Evolutionary conservation across 2,888 invertebrate genomes (phyloP).

Genomic region (Teleogryllus oceanicus): DNA sequence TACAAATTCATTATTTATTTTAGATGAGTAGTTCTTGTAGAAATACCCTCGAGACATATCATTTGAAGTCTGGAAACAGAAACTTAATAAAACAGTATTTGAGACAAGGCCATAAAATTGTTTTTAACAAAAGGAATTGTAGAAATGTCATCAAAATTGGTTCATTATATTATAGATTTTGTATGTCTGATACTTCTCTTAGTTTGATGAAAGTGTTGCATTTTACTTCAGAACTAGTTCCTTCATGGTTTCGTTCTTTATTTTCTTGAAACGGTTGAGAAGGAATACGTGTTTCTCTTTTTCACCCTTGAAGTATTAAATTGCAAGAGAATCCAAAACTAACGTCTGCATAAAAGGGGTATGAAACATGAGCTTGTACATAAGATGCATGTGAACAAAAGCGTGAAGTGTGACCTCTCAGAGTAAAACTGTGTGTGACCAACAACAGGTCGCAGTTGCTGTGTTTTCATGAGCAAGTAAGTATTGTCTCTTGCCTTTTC

Average conservation of each 20-base stretch:
- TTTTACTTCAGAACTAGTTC: not conserved
- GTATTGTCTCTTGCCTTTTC: too few species aligned
- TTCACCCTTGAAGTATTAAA: not conserved
- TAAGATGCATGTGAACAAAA: not conserved
- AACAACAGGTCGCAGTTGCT: not conserved
- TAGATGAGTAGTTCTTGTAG: too few species aligned
- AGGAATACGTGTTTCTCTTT: not conserved
- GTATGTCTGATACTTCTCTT: too few species aligned
- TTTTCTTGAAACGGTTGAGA: not conserved
- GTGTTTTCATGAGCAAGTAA: not conserved
- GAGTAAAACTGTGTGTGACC: not conserved
- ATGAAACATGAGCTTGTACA: not conserved
- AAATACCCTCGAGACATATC: too few species aligned
- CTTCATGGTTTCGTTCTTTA: not conserved
- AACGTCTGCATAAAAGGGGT: not conserved
- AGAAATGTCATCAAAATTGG: too few species aligned
- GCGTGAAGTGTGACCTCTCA: not conserved
- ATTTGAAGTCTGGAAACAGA: too few species aligned
- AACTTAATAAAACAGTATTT: too few species aligned
- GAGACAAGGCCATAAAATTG: too few species aligned
- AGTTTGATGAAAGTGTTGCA: not conserved
- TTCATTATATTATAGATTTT: too few species aligned
- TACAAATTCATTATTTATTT: too few species aligned
- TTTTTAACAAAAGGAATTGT: too few species aligned
- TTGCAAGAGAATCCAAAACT: not conserved